These are phyloP conservation scores for Bombus sylvicola DNA, from an alignment of 1,140 invertebrate species.

Conservation along the genomic window DNA sequence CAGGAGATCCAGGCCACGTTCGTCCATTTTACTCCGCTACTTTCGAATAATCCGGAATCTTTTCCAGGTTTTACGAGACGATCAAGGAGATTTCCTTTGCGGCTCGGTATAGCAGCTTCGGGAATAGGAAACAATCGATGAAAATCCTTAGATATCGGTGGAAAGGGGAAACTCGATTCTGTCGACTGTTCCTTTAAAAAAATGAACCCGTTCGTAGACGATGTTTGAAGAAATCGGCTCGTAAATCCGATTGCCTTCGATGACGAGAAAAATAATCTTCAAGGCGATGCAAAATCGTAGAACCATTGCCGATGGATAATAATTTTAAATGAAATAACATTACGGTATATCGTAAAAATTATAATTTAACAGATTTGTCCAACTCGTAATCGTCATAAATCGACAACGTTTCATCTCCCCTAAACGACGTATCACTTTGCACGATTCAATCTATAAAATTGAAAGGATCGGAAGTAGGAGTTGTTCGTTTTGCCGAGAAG, in stretches of 20 bases:
- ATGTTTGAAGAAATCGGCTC: no score
- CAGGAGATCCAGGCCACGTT: not conserved
- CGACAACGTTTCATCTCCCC: no score
- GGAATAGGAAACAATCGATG: slow-evolving; percentile 16
- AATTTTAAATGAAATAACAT: no score
- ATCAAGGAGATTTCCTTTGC: slow-evolving; percentile 7
- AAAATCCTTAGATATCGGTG: not conserved
- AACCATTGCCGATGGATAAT: no score
- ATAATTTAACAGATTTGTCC: no score
- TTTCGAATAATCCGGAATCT: slow-evolving; percentile 15
- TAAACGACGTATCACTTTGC: not conserved
- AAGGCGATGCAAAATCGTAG: no score
- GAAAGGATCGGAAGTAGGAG: not conserved
- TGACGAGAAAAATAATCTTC: no score
- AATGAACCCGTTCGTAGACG: not conserved
- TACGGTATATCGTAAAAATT: no score
- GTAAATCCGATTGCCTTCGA: no score
- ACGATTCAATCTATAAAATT: not conserved
- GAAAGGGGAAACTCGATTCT: not conserved
- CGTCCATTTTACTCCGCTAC: not conserved
- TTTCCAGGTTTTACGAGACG: not conserved
- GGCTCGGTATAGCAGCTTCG: not conserved
- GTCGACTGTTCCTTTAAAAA: not conserved
- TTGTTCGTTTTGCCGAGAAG: not conserved
- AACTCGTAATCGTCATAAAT: no score